Conservation (phyloP, 23 tunicate genomes). For the Diplosoma virens region DNA sequence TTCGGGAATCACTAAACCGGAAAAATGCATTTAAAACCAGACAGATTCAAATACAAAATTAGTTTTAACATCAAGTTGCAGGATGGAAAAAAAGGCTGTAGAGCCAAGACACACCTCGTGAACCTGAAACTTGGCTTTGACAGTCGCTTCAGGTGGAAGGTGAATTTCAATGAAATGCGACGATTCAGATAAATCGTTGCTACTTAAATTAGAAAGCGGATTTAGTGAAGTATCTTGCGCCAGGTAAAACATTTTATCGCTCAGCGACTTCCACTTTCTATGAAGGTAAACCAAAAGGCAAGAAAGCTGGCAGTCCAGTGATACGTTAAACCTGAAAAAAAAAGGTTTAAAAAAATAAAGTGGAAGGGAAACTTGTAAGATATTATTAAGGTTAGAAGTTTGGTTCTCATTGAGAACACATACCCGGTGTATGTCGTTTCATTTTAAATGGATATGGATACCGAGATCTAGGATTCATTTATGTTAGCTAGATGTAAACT, state of each 20-base stretch:
- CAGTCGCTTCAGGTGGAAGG: slow-evolving; percentile 57
- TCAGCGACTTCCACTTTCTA: slow-evolving; percentile 60
- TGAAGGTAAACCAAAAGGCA: slow-evolving; percentile 28
- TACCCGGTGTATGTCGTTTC: too few species aligned
- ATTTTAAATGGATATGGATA: too few species aligned
- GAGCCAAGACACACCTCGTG: slow-evolving; percentile 41
- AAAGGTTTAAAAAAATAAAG: too few species aligned
- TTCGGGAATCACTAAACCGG: too few species aligned
- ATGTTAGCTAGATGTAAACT: too few species aligned
- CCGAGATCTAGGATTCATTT: too few species aligned
- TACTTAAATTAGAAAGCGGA: neutral
- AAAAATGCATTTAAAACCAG: too few species aligned
- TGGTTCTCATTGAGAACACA: too few species aligned
- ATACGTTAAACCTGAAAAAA: slow-evolving; percentile 43
- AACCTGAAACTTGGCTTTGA: slow-evolving; percentile 51
- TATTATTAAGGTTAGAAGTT: too few species aligned
- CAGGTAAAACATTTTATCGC: slow-evolving; percentile 48
- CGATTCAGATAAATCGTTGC: neutral
- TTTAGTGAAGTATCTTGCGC: slow-evolving; percentile 2
- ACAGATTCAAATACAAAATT: too few species aligned
- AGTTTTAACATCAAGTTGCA: neutral
- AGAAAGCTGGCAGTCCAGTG: slow-evolving; percentile 51
- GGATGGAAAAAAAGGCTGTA: neutral
- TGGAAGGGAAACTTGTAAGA: too few species aligned
- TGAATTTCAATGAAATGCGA: slow-evolving; percentile 28